A percentile compares a stretch with the other conserved stretches of the same genome.
Conservation (phyloP, 37 sponge, comb jelly and placozoan genomes). For the Crambe crambe region DNA sequence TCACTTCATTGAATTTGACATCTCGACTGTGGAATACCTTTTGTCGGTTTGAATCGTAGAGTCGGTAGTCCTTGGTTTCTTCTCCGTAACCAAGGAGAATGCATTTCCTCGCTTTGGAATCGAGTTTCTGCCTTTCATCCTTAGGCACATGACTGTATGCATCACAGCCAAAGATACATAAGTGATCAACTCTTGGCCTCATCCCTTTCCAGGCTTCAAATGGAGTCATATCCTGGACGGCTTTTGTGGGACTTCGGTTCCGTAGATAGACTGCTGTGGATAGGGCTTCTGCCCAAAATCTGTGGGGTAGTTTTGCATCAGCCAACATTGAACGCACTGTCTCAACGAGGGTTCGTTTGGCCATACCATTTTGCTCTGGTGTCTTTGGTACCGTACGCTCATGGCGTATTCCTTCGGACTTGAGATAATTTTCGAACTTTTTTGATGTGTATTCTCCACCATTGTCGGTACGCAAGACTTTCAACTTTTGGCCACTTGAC, state of each 20-base stretch:
- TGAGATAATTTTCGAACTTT: slow-evolving; percentile 47
- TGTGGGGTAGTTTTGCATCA: slow-evolving; percentile 58
- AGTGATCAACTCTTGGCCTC: slow-evolving; percentile 46
- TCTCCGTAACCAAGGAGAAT: slow-evolving; percentile 48
- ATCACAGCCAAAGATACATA: slow-evolving; percentile 56
- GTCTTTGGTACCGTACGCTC: slow-evolving; percentile 64
- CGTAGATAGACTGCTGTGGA: slow-evolving; percentile 65
- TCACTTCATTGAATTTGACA: slow-evolving; percentile 42
- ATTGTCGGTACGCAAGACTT: slow-evolving; percentile 57
- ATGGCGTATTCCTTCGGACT: slow-evolving; percentile 63
- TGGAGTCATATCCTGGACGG: slow-evolving; percentile 66
- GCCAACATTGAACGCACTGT: slow-evolving; percentile 64
- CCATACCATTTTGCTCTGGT: slow-evolving; percentile 78
- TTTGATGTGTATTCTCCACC: no score
- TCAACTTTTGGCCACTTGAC: slow-evolving; percentile 42
- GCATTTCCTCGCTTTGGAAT: slow-evolving; percentile 51
- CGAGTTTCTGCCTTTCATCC: slow-evolving; percentile 49
- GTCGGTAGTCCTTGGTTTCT: slow-evolving; percentile 43
- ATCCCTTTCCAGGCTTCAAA: slow-evolving; percentile 43
- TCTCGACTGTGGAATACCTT: slow-evolving; percentile 49
- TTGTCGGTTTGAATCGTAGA: slow-evolving; percentile 33
- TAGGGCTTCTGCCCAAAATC: slow-evolving; percentile 78
- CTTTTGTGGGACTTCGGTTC: slow-evolving; percentile 61
- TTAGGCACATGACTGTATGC: slow-evolving; percentile 48
- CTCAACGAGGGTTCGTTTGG: slow-evolving; percentile 73